Evolutionary conservation across 2,797 vertebrate species (phyloP).

Genomic region (Cuculus canorus): DNA sequence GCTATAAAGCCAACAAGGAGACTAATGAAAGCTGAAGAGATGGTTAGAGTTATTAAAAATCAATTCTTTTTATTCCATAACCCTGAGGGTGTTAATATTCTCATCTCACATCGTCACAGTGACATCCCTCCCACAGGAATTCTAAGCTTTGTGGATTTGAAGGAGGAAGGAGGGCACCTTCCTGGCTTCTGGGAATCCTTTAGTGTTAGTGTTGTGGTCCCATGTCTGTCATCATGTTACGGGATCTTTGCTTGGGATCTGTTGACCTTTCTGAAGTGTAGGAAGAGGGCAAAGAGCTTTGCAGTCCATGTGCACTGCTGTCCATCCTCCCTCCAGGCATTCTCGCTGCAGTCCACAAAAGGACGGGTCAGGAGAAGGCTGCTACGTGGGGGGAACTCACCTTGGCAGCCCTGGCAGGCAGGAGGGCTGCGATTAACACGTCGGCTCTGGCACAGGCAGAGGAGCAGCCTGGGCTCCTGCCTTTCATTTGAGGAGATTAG

Average conservation of each 20-base stretch:
- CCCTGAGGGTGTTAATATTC: background rate
- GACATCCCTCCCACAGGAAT: background rate
- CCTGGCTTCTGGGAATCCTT: background rate
- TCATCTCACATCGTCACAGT: background rate
- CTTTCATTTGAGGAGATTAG: background rate
- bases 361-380: background rate
- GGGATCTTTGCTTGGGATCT: background rate
- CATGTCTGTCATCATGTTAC: background rate
- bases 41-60: constrained; percentile 43
- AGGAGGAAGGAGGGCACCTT: background rate
- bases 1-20: constrained; percentile 33
- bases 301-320: background rate
- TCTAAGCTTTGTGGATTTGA: background rate
- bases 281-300: background rate
- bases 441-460: background rate
- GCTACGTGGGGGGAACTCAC: background rate
- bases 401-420: background rate
- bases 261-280: background rate
- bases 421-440: background rate
- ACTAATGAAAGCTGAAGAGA: constrained; percentile 37
- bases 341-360: background rate
- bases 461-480: background rate
- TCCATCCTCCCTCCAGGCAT: background rate
- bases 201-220: accelerated
- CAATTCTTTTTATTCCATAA: background rate